Evolutionary conservation across 2,797 vertebrate species (phyloP).

Genomic region (Decapterus maruadsi): DNA sequence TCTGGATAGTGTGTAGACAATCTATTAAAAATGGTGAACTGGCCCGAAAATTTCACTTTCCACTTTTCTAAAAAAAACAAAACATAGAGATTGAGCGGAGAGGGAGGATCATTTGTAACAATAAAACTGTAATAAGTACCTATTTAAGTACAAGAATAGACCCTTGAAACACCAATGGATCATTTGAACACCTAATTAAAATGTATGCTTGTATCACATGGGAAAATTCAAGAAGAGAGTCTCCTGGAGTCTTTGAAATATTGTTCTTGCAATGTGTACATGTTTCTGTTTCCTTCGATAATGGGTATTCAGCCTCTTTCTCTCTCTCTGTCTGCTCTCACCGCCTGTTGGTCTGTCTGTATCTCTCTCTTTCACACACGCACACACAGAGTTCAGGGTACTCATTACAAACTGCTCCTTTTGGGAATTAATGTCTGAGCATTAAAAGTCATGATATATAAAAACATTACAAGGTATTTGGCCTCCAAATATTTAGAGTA

Average conservation of each 20-base stretch:
- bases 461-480: constrained; percentile 45
- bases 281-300: not conserved
- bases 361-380: not conserved
- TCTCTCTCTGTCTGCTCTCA: not conserved
- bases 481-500: constrained; percentile 38
- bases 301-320: not conserved
- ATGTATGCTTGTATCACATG: not conserved
- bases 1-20: not conserved
- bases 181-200: not conserved
- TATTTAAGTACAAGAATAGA: not conserved
- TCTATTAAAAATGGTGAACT: not conserved
- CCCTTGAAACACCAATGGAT: not conserved
- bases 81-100: too few species aligned
- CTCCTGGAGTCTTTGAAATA: not conserved
- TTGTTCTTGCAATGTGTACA: not conserved
- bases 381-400: not conserved
- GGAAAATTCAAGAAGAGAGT: not conserved
- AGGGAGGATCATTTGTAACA: not conserved
- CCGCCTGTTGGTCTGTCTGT: not conserved
- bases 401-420: constrained; percentile 1
- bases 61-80: too few species aligned
- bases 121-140: not conserved
- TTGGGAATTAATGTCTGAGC: constrained; percentile 26
- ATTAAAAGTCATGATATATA: constrained; percentile 1
- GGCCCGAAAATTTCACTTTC: not conserved